phyloP scores from a whole-genome alignment of 92 coral and sea anemone species.

The Epizoanthus illoricatus region DNA sequence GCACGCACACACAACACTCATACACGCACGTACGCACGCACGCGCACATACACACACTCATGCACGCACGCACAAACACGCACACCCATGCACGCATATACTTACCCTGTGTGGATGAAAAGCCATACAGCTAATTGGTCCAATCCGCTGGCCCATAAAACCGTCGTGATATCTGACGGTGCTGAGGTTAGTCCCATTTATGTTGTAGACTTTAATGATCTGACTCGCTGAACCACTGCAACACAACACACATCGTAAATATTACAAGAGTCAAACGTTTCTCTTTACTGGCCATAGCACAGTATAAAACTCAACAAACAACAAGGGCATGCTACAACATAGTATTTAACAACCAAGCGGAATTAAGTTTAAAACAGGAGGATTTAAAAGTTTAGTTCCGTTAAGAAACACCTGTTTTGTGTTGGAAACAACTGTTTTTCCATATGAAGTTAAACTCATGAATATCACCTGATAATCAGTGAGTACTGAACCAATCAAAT shows the following conservation, averaged over 20 bases:
- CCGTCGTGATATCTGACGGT: slow-evolving; percentile 91
- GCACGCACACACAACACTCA: no score
- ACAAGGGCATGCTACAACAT: no score
- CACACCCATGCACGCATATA: neutral
- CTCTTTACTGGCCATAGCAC: neutral
- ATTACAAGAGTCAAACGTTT: neutral
- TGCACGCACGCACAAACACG: neutral
- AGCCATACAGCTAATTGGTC: slow-evolving; percentile 85
- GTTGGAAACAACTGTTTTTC: no score
- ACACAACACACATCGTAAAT: slow-evolving; percentile 3
- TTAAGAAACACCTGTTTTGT: no score
- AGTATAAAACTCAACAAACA: no score
- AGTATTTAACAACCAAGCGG: no score
- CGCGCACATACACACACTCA: neutral
- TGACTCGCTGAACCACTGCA: slow-evolving; percentile 93
- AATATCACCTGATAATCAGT: no score
- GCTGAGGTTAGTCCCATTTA: slow-evolving; percentile 81
- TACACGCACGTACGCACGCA: no score
- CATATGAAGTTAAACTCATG: no score
- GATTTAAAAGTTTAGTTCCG: no score
- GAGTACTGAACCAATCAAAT: no score
- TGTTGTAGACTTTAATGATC: slow-evolving; percentile 75
- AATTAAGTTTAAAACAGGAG: no score
- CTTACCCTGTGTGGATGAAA: slow-evolving; percentile 98
- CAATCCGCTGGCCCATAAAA: slow-evolving; percentile 99